Percentiles rank a stretch among this genome's conserved stretches.
These are phyloP conservation scores for Psix sp. DNA, from an alignment of 1,140 invertebrate genomes.

Conservation along the genomic window DNA sequence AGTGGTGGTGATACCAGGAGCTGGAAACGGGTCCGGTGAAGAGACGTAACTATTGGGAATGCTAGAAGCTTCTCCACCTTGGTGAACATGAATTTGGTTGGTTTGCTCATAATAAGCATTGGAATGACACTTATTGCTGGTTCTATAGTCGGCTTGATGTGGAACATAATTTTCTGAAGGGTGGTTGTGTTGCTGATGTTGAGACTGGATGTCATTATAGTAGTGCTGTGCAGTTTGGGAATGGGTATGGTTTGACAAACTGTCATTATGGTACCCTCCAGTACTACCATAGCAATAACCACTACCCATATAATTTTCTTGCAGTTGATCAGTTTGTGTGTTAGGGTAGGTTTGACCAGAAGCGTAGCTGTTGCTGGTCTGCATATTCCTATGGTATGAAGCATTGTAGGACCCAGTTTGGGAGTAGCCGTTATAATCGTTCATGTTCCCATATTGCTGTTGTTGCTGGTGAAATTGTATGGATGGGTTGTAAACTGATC, in stretches of 20 bases:
- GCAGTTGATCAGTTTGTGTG: constrained; percentile 60
- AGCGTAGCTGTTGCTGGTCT: constrained; percentile 62
- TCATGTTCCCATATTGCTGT: constrained; percentile 66
- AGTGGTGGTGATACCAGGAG: constrained; percentile 76
- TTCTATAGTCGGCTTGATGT: constrained; percentile 69
- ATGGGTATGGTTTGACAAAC: constrained; percentile 61
- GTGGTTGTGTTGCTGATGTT: constrained; percentile 66
- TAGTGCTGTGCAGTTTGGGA: constrained; percentile 67
- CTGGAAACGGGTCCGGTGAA: constrained; percentile 75
- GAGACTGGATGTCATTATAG: constrained; percentile 66
- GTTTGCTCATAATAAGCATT: constrained; percentile 74
- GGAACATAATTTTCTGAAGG: constrained; percentile 62
- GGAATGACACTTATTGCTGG: constrained; percentile 65
- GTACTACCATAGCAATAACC: constrained; percentile 66
- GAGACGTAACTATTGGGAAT: constrained; percentile 75
- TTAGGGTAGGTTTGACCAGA: constrained; percentile 65
- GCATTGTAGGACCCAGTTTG: constrained; percentile 68
- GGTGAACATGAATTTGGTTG: constrained; percentile 71
- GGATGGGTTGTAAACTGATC: constrained; percentile 68
- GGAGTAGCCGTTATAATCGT: constrained; percentile 73
- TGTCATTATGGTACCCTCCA: constrained; percentile 67
- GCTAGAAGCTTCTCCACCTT: constrained; percentile 76
- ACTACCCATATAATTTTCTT: constrained; percentile 66
- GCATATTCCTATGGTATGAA: constrained; percentile 69
- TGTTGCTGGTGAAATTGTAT: constrained; percentile 72